Base-by-base conservation (phyloP, 2,113 vertebrate species). In the Myrmecophaga tridactyla region DNA sequence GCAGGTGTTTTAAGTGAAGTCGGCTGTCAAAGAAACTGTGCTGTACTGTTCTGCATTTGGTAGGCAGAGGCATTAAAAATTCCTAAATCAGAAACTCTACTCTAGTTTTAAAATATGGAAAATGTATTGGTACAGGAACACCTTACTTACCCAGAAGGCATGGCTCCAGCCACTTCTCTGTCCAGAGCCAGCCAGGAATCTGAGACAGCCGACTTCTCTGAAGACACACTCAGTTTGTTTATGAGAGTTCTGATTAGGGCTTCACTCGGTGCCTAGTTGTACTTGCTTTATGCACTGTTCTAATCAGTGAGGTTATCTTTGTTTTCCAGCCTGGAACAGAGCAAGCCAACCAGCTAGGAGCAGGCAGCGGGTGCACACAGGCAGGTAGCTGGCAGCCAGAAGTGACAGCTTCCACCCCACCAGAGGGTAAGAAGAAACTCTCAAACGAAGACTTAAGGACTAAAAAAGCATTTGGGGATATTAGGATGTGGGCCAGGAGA, bases 221-320 rank as follows among this genome's bases (percentile, higher is more conserved):
- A n/a, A 25, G 60, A 69, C 1, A n/a, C 39, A 13, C 31, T 41
- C 0, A 1, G 21, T 86, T 76, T 36, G 4, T 27, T n/a, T n/a
- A 46, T 21, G 56, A 21, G 43, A 39, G 21, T 46, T 77, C 82
- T 53, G n/a, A 65, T 11, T 3, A 6, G 36, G 23, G 48, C 58
- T 27, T 43, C 4, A 3, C 67, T 39, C 58, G 0, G 1, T 7
- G 18, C 70, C 56, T n/a, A 1, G 34, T 11, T 39, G 7, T 1
- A 4, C 70, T 58, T 56, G 43, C 17, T 69, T 51, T 20, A 12
- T 46, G 13, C 6, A 7, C 15, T 34, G 12, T 63, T 69, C 53
- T 75, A 65, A 29, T 29, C n/a, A 58, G 56, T 36, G 5, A 6
- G 7, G 14, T 77, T 48, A n/a, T 18, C 34, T 84, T 78, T 89